Evolutionary conservation across 2,888 invertebrate species (phyloP), one percentile per base, ranked within the genome.

Genomic region (Drosophila cognata): DNA sequence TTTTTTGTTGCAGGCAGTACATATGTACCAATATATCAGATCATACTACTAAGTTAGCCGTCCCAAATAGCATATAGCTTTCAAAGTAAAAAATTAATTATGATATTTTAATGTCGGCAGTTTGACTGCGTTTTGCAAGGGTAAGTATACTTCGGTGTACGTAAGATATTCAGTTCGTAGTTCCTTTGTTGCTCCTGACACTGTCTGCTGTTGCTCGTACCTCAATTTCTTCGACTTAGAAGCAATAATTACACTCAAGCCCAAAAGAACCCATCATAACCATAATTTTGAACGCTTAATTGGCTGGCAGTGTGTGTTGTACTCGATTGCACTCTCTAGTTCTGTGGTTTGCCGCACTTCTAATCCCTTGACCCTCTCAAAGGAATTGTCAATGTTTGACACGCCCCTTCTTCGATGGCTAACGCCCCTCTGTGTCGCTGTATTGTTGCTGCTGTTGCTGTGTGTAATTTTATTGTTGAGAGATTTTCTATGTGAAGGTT

Each of bases 401-500:
- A 75, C 74, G 75, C 72, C 75, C 68, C 25, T 56, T 63, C 66
- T 55, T 31, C 62, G 48, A 52, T 73, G 53, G 36, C 53, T 36
- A 57, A 66, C 68, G 56, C 63, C 77, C 67, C 43, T 56, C 43
- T 65, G 70, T n/a, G 52, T 31, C 73, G 62, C 31, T 43, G 33
- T 59, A 41, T 29, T 50, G 36, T 55, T 25, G 46, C 28, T 55
- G 59, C 31, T 73, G 55, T 64, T 29, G 16, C 63, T 65, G 68
- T 63, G 52, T 83, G 80, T 88, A 92, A 92, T 92, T 92, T 92
- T 92, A 90, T 89, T 89, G 91, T 85, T 92, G 91, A 92, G 82
- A 92, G 92, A 88, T 82, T 92, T 92, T 92, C 87, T 92, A 88
- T 92, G 91, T 92, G 91, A 92, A 92, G 91, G 91, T 90, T 90